A percentile compares a stretch with the other conserved stretches of the same genome.
Conservation (phyloP, 2,797 vertebrate species). For the Sebastes ruberrimus region DNA sequence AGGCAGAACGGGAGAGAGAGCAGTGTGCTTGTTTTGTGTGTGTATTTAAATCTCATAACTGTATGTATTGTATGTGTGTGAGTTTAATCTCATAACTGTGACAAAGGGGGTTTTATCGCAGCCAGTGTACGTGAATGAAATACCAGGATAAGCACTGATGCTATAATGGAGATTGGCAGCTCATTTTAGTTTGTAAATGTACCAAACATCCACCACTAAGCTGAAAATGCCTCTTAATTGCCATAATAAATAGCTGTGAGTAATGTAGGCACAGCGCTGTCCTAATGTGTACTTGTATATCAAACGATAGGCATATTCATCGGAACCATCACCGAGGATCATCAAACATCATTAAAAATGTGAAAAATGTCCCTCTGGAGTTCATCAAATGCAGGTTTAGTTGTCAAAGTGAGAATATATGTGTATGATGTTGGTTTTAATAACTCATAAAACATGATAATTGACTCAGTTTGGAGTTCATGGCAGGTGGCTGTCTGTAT, state of each 20-base stretch:
- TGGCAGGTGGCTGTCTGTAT: constrained; percentile 9
- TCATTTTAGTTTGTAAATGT: constrained; percentile 53
- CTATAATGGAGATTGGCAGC: constrained; percentile 48
- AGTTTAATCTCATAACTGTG: constrained; percentile 55
- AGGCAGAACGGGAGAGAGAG: not conserved
- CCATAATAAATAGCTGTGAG: constrained; percentile 54
- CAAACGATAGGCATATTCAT: constrained; percentile 40
- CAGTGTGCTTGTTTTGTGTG: not conserved
- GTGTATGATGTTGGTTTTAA: constrained; percentile 18
- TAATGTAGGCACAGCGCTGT: constrained; percentile 16
- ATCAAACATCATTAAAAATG: constrained; percentile 44
- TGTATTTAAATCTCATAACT: constrained; percentile 45
- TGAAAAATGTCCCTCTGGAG: constrained; percentile 20
- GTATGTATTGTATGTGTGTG: not conserved
- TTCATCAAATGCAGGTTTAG: constrained; percentile 41
- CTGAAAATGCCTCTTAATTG: constrained; percentile 57
- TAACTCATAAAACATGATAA: constrained; percentile 54
- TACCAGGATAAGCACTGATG: constrained; percentile 40
- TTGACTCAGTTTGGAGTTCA: constrained; percentile 31
- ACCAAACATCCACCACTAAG: constrained; percentile 44
- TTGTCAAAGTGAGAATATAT: constrained; percentile 28
- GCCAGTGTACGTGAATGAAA: constrained; percentile 40
- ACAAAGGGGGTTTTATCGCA: constrained; percentile 41
- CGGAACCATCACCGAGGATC: constrained; percentile 31
- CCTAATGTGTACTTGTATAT: constrained; percentile 36